Evolutionary conservation across 92 coral and sea anemone genomes (phyloP).

Genomic region (Zoanthus gigantus): DNA sequence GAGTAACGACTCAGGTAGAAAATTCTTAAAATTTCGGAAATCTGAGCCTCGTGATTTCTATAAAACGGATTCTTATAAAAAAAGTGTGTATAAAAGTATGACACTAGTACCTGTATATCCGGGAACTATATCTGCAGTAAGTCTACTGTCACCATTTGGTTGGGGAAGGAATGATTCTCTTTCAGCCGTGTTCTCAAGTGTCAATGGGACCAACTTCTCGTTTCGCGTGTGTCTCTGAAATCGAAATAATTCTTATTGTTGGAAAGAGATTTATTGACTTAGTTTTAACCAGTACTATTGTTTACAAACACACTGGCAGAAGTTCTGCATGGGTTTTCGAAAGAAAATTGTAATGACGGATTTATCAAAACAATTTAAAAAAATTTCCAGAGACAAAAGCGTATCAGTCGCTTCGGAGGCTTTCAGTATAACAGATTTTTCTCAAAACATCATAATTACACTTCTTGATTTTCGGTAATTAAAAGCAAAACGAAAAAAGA

Average conservation of each 20-base stretch:
- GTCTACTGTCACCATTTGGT: constrained; percentile 93
- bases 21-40: no score
- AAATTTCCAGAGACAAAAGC: neutral
- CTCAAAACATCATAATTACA: no score
- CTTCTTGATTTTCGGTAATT: no score
- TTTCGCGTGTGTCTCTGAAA: constrained; percentile 91
- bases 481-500: no score
- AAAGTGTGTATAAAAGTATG: neutral
- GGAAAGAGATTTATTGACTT: neutral
- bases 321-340: no score
- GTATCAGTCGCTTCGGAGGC: no score
- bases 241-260: neutral
- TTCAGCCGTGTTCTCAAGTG: constrained; percentile 62
- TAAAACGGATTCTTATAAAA: neutral
- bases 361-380: neutral
- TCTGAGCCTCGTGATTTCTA: no score
- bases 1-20: neutral
- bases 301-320: no score
- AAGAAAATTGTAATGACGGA: no score
- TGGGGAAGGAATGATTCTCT: constrained; percentile 76
- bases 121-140: constrained; percentile 88
- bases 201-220: constrained; percentile 82
- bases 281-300: no score
- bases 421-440: no score
- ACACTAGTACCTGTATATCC: constrained; percentile 85